Evolutionary conservation across 2,113 vertebrate species (phyloP), one percentile per base, ranked within the genome.

Genomic region (Poeciliopsis retropinna): DNA sequence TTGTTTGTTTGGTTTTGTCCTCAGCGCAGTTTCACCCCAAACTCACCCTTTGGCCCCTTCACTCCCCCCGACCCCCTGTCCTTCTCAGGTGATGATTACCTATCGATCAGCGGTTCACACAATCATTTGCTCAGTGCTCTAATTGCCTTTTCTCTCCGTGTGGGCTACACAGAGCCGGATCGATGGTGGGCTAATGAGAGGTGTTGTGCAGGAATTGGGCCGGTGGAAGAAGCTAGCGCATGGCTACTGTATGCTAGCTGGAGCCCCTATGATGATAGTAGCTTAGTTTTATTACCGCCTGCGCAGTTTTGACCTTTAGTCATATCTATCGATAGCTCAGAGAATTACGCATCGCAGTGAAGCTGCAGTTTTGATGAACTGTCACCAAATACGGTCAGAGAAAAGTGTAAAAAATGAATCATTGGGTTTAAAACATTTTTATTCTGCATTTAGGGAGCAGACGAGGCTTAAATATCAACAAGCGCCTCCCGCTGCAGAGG

Each of bases 111-210:
- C 72, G 3, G 89, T 90, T 87, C 88, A 68, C 87, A 66, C 89
- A 88, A 89, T 92, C 85, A 83, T 85, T 90, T 89, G 88, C 85
- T 88, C 90, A 77, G 88, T 89, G 90, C 81, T 90, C 90, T 93
- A 92, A 93, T 92, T 93, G 89, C 84, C 37, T 90, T 91, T 91
- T 92, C 86, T 91, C 72, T 88, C 47, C 68, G 81, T 83, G 85
- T 77, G 86, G 84, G 79, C 78, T 44, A 63, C 78, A 68, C 81
- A 10, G 51, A 54, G 80, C 76, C 69, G 60, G 63, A 91, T 92
- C 89, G 91, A 93, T 92, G 87, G 81, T 63, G 72, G 25, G 83
- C 92, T 93, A 91, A 92, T 89, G 88, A 90, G 89, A 88, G 88
- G 76, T 79, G 84, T 60, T 60, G 88, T 66, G 78, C 2, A 5